Evolutionary conservation across 2,888 invertebrate species (phyloP), one percentile per base, ranked within the genome.

Genomic region (Andrena chrysosceles): DNA sequence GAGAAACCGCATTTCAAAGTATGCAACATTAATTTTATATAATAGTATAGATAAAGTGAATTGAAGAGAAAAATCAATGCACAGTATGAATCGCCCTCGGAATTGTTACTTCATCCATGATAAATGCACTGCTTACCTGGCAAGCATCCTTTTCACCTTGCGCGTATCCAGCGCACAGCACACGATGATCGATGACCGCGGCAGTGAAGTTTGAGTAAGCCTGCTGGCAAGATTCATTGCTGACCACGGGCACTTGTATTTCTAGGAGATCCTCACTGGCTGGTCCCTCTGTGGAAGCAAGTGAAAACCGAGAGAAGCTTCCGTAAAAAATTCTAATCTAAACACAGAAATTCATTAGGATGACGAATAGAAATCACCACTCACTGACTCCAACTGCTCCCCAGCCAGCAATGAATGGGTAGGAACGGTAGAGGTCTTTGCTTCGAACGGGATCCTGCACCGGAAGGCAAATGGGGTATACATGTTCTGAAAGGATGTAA

Each of bases 361-460:
- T 23, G 6, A 56, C 26, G n/a, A 54, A 20, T 7, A n/a, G 10
- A 5, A 52, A 26, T 13, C 0, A 13, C 52, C 69, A 95, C 96
- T 96, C 94, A 97, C 97, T 95, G 93, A 96, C 96, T 85, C 94
- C 93, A 0, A 96, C 94, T 8, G 97, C 95, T 16, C 98, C 98
- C 98, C 98, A 98, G 26, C 98, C 98, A 31, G 97, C 97, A 4
- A 98, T 95, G 89, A 97, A 96, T 0, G 97, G 97, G 83, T 94
- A 95, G 77, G 95, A 95, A 87, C 95, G 95, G 29, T 95, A 96
- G 89, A 95, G 96, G 16, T 94, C 94, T 63, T 94, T 95, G 0
- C 94, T 92, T 62, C 95, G 94, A 59, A 96, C 90, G 4, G 95
- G 94, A 0, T 94, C 93, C 10, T 94, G 93, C 16, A 94, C 92